Evolutionary conservation across 2,113 vertebrate species (phyloP), one percentile per base, ranked within the genome.

Genomic region (Lathamus discolor): DNA sequence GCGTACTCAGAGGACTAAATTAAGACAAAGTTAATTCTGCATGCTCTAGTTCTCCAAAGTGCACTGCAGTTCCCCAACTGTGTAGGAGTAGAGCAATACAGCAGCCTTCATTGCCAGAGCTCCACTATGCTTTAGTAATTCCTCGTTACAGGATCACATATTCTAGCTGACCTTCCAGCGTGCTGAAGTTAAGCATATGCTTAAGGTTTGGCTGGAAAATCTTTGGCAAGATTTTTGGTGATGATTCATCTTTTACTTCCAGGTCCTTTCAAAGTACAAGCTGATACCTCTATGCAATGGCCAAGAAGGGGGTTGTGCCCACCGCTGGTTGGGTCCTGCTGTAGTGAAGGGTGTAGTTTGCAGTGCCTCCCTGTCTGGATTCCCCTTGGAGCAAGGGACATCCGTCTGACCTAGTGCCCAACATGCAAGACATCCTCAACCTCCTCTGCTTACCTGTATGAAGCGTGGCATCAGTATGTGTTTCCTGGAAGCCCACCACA

Each of bases 1-100:
- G 73, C 2, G 1, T 88, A 19, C 55, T 86, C 73, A 3, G 62
- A 39, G 35, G 73, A 44, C 73, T 67, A 54, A 88, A 86, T 91
- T 90, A 91, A 95, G 83, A 78, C 1, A 0, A 81, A 88, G 69
- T 75, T 92, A 92, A 81, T 95, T 90, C 80, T 93, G 48, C 75
- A 84, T 68, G 88, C 76, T 93, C 73, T 86, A 81, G 37, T 94
- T 92, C 86, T 88, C 80, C 73, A 92, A 83, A 86, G 77, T 55
- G 61, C 49, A 59, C n/a, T 63, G 63, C 83, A 68, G 73, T 27
- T 84, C 22, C 64, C 73, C 0, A 1, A 1, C 79, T 88, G 37
- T 10, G 46, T 51, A 64, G 86, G 46, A 88, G 55, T 67, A 41
- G 25, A 93, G 67, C 35, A 55, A 18, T 79, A 51, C 37, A 59